Evolutionary conservation across 2,113 vertebrate species (phyloP).

Genomic region (Myodes glareolus): DNA sequence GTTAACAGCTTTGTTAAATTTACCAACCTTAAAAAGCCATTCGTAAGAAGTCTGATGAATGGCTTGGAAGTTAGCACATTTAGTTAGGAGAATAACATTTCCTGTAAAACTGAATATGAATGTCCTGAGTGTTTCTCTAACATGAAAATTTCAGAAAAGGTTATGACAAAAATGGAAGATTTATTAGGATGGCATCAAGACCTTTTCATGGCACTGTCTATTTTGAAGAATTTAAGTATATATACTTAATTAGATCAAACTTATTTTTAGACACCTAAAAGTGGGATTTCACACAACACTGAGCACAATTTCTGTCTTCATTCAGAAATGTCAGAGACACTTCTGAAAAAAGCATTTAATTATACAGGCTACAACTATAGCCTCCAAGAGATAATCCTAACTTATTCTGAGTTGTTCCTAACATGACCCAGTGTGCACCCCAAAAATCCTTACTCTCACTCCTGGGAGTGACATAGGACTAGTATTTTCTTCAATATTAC

Average conservation of each 20-base stretch:
- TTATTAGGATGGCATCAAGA: slow-evolving; percentile 29
- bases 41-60: slow-evolving; percentile 38
- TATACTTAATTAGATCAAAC: background rate
- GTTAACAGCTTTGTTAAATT: slow-evolving; percentile 66
- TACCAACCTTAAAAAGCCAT: background rate
- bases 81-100: slow-evolving; percentile 54
- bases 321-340: background rate
- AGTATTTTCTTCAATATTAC: background rate
- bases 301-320: slow-evolving; percentile 15
- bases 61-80: background rate
- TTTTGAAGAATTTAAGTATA: slow-evolving; percentile 28
- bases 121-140: background rate
- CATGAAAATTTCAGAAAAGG: slow-evolving; percentile 28
- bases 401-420: background rate
- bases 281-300: background rate
- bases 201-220: background rate
- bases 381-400: background rate
- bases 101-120: slow-evolving; percentile 46
- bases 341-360: background rate
- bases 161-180: background rate
- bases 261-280: background rate
- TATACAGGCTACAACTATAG: background rate
- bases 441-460: background rate
- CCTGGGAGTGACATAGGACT: background rate
- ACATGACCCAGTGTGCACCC: background rate